phyloP scores from a whole-genome alignment of 2,888 invertebrate species.

The Brenthis hecate region DNA sequence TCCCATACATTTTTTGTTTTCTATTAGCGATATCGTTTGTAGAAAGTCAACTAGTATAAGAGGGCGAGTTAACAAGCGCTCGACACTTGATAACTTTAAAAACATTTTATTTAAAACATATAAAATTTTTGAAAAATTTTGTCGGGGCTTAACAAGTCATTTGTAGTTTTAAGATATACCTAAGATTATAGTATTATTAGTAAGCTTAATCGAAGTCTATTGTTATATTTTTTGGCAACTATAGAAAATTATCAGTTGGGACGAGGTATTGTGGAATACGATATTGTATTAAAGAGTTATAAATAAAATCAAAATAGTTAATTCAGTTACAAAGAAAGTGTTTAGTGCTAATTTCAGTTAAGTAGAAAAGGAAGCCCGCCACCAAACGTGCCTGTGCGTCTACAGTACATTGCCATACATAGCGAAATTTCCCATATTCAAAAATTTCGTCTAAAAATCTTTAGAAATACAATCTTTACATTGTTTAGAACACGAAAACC shows the following conservation, averaged over 20 bases:
- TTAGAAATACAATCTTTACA: constrained; percentile 14
- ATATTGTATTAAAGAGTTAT: neutral
- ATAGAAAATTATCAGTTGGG: neutral
- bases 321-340: constrained; percentile 27
- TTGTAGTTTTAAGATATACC: neutral
- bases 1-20: no score
- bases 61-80: constrained; percentile 68
- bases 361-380: constrained; percentile 38
- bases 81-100: constrained; percentile 46
- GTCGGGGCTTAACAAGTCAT: neutral
- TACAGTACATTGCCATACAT: constrained; percentile 37
- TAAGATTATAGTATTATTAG: neutral
- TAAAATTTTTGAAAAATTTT: neutral
- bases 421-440: constrained; percentile 31
- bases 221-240: neutral
- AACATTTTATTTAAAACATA: neutral
- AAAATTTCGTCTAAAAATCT: constrained; percentile 16
- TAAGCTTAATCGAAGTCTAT: neutral
- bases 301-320: neutral
- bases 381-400: constrained; percentile 42
- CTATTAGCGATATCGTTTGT: no score
- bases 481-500: constrained; percentile 37
- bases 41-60: no score
- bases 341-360: constrained; percentile 36
- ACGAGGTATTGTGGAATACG: neutral